phyloP scores from a whole-genome alignment of 2,113 vertebrate genomes.

The Malurus elegans region DNA sequence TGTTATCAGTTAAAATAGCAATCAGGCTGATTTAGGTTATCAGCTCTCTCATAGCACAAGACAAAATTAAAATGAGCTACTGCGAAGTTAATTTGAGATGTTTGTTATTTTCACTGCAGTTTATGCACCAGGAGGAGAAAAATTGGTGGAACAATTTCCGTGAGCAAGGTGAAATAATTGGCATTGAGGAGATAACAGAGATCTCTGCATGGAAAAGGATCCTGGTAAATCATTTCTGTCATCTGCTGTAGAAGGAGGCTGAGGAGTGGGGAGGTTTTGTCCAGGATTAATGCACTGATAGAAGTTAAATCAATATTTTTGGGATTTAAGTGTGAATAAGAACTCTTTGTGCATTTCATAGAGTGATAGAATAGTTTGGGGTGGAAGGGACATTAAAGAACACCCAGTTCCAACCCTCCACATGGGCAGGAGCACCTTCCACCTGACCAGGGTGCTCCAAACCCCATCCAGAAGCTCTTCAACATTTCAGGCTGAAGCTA shows the following conservation, averaged over 20 bases:
- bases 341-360: background rate
- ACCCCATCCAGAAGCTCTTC: background rate
- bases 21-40: constrained; percentile 17
- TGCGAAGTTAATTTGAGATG: background rate
- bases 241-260: background rate
- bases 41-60: background rate
- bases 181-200: background rate
- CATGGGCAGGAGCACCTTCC: background rate
- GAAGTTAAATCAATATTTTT: background rate
- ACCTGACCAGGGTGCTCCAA: background rate
- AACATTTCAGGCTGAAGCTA: background rate
- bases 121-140: background rate
- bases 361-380: background rate
- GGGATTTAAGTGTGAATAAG: background rate
- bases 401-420: background rate
- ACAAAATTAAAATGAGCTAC: background rate
- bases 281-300: background rate
- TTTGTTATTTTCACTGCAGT: background rate
- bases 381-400: background rate
- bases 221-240: background rate
- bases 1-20: background rate
- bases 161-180: background rate
- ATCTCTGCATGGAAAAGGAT: background rate
- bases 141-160: background rate
- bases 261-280: background rate